Base-by-base conservation (phyloP, 37 sponge, comb jelly and placozoan species). In the Oopsacas minuta region DNA sequence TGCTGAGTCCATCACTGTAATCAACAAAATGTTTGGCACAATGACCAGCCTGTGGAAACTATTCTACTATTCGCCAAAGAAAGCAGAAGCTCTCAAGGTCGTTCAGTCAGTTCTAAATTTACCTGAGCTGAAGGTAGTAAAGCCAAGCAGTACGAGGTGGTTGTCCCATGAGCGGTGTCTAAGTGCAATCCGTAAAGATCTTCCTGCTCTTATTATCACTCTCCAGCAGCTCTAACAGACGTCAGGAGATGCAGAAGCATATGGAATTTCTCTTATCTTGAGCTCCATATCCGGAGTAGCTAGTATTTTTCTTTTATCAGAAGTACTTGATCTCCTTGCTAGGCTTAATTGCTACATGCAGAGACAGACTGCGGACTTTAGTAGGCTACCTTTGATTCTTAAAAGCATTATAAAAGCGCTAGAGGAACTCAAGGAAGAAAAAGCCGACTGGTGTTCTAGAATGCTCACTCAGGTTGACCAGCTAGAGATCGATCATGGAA, bases 161-260 rank as follows among this genome's bases (percentile, higher is more conserved):
- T 36, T 87, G 8, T 87, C 53, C 0, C 87, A 87, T 36, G 87
- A 87, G 84, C 36, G 61, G 1, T 52, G 52, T 52, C 1, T 87
- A 0, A 32, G 53, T 37, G 52, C 87, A 3, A 52, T 87, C 23
- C 53, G 23, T 0, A 83, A 83, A 5, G 61, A 51, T 0, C 38
- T 52, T 22, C 53, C 83, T 35, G 84, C 87, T 34, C 0, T 87
- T 49, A 35, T 87, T 0, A 83, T 20, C 30, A 83, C 69, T 8
- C 87, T 83, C 30, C 37, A 85, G 8, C 22, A 39, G 0, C 42
- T 86, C 0, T 83, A 83, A 52, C 61, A 69, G 34, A 85, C 83
- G 37, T 53, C 0, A 38, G 90, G 90, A 38, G 86, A 89, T 86
- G 87, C 89, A 37, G 85, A 89, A 39, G 87, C 90, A 28, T 84